Percentiles rank a stretch among this genome's conserved stretches.
phyloP scores from a whole-genome alignment of 2,113 vertebrate genomes.

The Ailurus styani region DNA sequence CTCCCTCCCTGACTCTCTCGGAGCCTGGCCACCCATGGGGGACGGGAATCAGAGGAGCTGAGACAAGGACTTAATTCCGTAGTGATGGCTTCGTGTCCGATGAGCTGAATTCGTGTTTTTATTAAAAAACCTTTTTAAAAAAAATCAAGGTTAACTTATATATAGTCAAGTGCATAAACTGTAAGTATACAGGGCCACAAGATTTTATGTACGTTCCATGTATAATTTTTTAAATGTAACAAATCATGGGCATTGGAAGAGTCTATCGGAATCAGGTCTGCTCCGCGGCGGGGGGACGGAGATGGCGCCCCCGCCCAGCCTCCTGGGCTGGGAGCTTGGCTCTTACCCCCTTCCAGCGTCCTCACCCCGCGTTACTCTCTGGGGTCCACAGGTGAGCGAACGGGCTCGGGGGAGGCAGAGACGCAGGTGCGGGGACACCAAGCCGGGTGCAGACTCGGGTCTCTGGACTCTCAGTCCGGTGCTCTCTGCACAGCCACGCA shows the following conservation, averaged over 20 bases:
- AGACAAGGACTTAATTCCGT: background rate
- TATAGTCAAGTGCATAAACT: background rate
- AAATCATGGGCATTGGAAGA: background rate
- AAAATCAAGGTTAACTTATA: background rate
- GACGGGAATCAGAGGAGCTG: background rate
- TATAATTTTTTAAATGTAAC: background rate
- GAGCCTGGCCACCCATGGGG: background rate
- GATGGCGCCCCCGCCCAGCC: accelerated
- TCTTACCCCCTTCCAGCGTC: background rate
- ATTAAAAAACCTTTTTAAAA: background rate
- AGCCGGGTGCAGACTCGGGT: background rate
- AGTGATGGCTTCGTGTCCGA: background rate
- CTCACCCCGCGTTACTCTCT: background rate
- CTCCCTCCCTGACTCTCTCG: background rate
- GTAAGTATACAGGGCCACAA: background rate
- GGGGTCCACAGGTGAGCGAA: background rate
- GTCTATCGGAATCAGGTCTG: background rate
- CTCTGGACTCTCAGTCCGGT: background rate
- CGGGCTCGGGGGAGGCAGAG: background rate
- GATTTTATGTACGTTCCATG: background rate
- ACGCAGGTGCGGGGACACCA: accelerated
- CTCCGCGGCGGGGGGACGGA: background rate
- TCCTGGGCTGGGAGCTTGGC: too few relatives aligned
- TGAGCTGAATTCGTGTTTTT: background rate
- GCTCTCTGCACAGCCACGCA: accelerated